Evolutionary conservation across 2,797 vertebrate genomes (phyloP), one percentile per base, ranked within the genome.

Genomic region (Karalla daura): DNA sequence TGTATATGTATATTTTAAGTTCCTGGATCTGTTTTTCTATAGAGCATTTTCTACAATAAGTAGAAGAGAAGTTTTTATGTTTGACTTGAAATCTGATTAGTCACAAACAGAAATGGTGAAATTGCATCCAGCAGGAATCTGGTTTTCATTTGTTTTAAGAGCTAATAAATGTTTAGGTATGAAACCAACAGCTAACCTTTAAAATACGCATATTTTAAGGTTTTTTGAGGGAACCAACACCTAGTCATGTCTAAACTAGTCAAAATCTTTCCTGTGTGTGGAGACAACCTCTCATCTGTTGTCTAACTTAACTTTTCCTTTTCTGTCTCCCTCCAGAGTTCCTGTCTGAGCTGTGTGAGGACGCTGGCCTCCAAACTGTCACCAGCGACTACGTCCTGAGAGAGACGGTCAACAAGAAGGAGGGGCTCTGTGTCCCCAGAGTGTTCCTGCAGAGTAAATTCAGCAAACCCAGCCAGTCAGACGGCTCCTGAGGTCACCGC

Each of bases 391-490:
- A 98, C 3, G 95, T 99, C 70, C 89, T 95, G 40, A 94, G 97
- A 84, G 96, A 99, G 87, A 99, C 96, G 0, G 94, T 99, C 61
- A 99, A 99, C 69, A 97, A 95, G 81, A 99, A 98, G 76, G 97
- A 98, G 88, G 96, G 95, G 14, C 86, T 99, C 4, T 82, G 94
- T 75, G 97, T 98, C 39, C 95, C 95, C 2, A 88, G 98, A 61
- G 94, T 99, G 46, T 99, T 99, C 78, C 93, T 99, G 66, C 98
- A 99, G 89, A 95, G 96, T 92, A 99, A 96, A 85, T 98, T 97
- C 86, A 87, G 66, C 43, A 99, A 96, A 76, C 88, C 73, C 14
- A 1, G 15, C 35, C 70, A 56, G 13, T 45, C 54, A 15, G 62
- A 78, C 30, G 40, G 35, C 63, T 77, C 51, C 47, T 87, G 83